Evolutionary conservation across 1,140 invertebrate species (phyloP).

Genomic region (Drosophila auraria): DNA sequence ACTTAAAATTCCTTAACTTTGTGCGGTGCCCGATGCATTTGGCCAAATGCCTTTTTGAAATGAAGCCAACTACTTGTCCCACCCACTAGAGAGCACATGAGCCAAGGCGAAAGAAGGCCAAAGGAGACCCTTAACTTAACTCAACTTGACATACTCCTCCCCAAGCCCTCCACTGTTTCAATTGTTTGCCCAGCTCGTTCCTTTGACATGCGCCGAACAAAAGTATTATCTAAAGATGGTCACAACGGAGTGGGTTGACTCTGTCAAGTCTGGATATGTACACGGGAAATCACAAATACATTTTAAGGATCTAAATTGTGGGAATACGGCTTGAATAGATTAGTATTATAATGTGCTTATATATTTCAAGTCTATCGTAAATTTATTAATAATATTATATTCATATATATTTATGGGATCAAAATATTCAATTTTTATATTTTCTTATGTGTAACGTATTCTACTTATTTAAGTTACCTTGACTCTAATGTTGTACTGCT

Average conservation of each 20-base stretch:
- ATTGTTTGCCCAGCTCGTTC: slow-evolving; percentile 37
- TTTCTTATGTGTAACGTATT: too few species aligned
- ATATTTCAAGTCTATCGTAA: too few species aligned
- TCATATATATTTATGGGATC: too few species aligned
- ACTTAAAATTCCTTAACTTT: slow-evolving; percentile 49
- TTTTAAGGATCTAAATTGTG: not conserved
- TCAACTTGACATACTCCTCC: slow-evolving; percentile 31
- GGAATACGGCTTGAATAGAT: not conserved
- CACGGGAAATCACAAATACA: not conserved
- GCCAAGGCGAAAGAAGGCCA: slow-evolving; percentile 40
- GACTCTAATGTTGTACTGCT: not conserved
- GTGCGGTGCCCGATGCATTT: slow-evolving; percentile 50
- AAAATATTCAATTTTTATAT: too few species aligned
- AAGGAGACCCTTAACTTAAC: slow-evolving; percentile 46
- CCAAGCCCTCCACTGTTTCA: slow-evolving; percentile 16
- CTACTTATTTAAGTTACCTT: not conserved
- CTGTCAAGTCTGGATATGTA: not conserved
- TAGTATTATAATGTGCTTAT: too few species aligned
- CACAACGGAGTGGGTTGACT: slow-evolving; percentile 20
- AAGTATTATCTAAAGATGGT: slow-evolving; percentile 55
- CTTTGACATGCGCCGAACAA: slow-evolving; percentile 51
- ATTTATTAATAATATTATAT: too few species aligned
- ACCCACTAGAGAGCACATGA: slow-evolving; percentile 38
- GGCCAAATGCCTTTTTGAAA: slow-evolving; percentile 58
- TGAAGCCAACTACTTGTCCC: slow-evolving; percentile 67